phyloP scores from a whole-genome alignment of 2,797 vertebrate species.

The Pelodytes ibericus region DNA sequence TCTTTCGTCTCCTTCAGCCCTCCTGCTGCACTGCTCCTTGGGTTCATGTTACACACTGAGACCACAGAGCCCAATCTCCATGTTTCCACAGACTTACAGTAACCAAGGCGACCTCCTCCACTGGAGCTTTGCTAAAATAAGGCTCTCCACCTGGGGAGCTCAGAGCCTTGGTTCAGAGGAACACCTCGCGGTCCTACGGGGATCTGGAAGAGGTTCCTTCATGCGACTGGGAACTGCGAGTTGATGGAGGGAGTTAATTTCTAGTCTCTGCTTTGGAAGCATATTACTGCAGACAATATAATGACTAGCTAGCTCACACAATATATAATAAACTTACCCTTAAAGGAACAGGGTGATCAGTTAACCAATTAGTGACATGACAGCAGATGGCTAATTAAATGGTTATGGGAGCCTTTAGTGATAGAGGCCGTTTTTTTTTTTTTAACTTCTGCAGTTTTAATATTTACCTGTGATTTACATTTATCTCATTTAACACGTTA shows the following conservation, averaged over 20 bases:
- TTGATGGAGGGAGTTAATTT: neutral
- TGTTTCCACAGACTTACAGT: constrained; percentile 2
- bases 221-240: neutral
- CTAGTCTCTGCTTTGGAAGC: neutral
- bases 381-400: constrained; percentile 3
- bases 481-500: too few species aligned
- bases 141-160: constrained; percentile 1
- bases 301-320: constrained; percentile 7
- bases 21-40: neutral
- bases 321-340: constrained; percentile 2
- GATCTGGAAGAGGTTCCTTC: neutral
- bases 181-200: neutral
- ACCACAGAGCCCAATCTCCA: neutral
- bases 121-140: neutral
- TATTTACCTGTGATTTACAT: too few species aligned
- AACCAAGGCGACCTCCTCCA: constrained; percentile 8
- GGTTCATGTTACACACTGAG: constrained; percentile 8
- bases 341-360: constrained; percentile 5
- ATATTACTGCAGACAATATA: constrained; percentile 10
- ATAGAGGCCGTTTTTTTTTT: too few species aligned
- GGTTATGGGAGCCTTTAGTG: too few species aligned
- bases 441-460: too few species aligned
- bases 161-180: neutral
- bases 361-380: constrained; percentile 25
- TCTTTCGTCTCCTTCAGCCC: neutral